Base-by-base conservation (phyloP, 2,888 invertebrate species). In the Melipona bicolor region DNA sequence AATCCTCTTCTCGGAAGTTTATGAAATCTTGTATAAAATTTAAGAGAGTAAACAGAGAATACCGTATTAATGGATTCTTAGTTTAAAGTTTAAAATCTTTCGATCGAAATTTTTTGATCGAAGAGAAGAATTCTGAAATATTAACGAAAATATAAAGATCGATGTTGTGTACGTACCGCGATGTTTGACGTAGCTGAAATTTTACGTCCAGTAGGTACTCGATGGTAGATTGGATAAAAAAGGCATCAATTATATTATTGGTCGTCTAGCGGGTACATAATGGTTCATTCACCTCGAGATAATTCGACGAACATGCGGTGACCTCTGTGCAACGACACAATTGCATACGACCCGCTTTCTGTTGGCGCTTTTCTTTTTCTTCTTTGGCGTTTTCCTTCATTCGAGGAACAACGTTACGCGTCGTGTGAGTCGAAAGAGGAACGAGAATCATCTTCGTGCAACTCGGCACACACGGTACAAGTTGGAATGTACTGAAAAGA, bases 231-330 rank as follows among this genome's bases (percentile, higher is more conserved):
- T 85, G 86, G 86, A 86, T 87, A 77, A 87, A 87, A 83, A 77
- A 67, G 77, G 68, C 71, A 77, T 76, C 81, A 87, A 87, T 87
- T 83, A 83, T 81, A 87, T 87, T 83, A 83, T 81, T 67, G 71
- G 75, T 49, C 78, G 76, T 76, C 80, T 73, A 59, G 49, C 24
- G 49, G 78, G n/a, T 65, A 80, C 62, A 77, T 67, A 78, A 83
- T 76, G 62, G 80, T 76, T 85, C 80, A 50, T 80, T 82, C 87
- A 87, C 77, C 85, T 74, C 69, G 62, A n/a, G 79, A 74, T 64
- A 80, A 83, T 79, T 78, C 72, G 65, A 67, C 62, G 76, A 79
- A 59, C 78, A 68, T 75, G 74, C 79, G 75, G 72, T 68, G 77
- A 86, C 77, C 62, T 76, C 62, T 68, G 67, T 79, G 73, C 64